Conservation (phyloP, 2,113 vertebrate genomes). For the Atlantisia rogersi region DNA sequence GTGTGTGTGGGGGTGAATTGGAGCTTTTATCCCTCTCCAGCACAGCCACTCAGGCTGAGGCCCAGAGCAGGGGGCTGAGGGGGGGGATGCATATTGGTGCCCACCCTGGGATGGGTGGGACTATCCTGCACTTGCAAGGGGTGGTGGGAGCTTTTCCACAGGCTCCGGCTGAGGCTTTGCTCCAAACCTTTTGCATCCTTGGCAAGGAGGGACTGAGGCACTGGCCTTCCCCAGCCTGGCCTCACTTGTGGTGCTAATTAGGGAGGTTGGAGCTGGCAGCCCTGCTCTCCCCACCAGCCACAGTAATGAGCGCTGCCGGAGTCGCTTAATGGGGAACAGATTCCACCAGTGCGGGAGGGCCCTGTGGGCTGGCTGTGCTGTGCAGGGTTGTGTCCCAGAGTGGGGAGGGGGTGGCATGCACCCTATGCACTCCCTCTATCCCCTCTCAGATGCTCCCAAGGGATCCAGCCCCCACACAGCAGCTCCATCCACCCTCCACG, state of each 20-base stretch:
- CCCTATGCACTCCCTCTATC: too few relatives aligned
- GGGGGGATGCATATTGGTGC: background rate
- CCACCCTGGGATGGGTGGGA: rapidly evolving
- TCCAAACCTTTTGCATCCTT: slow-evolving; percentile 22
- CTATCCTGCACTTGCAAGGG: rapidly evolving
- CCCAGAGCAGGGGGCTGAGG: rapidly evolving
- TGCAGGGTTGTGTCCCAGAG: rapidly evolving
- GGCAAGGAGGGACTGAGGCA: background rate
- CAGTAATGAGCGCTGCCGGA: background rate
- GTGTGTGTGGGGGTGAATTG: rapidly evolving
- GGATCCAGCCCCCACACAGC: rapidly evolving
- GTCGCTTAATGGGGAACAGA: slow-evolving; percentile 32
- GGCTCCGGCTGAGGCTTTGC: background rate
- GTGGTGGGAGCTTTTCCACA: background rate
- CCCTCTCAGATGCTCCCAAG: background rate
- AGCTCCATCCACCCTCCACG: rapidly evolving
- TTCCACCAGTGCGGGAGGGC: background rate
- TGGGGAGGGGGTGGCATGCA: background rate
- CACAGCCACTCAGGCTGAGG: background rate
- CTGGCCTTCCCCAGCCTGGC: slow-evolving; percentile 31
- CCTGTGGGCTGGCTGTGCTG: background rate
- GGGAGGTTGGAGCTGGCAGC: slow-evolving; percentile 31
- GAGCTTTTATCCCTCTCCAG: rapidly evolving
- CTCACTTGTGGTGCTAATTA: slow-evolving; percentile 40
- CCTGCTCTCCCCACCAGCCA: background rate